Base-by-base conservation (phyloP, 2,888 invertebrate species). In the Ochropacha duplaris region DNA sequence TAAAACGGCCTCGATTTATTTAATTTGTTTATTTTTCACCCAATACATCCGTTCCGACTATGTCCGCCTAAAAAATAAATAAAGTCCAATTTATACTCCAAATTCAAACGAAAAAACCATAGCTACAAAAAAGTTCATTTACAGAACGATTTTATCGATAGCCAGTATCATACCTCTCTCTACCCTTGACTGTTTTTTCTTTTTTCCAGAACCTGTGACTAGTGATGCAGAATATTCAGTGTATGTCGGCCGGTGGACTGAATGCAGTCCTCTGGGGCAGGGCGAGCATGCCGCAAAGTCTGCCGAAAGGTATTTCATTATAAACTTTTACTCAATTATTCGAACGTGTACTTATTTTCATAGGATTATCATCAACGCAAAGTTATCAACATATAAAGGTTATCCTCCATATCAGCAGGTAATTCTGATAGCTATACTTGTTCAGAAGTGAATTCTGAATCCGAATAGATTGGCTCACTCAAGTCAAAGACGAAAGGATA, bases 171-270 rank as follows among this genome's bases (percentile, higher is more conserved):
- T 9, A 36, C n/a, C 44, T 44, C 44, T n/a, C n/a, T n/a, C n/a
- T n/a, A n/a, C n/a, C n/a, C n/a, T n/a, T 44, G n/a, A 19, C 12
- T 31, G 31, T 19, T 14, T 44, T 19, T 44, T 19, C 19, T 44
- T 44, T 19, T 44, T 83, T 82, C 8, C 84, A 90, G 90, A 81
- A 34, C 57, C 79, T 36, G 57, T 67, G 51, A 61, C 65, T 57
- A 76, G 63, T 28, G 78, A 80, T 39, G 68, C 77, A 0, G 83
- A 85, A 49, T 90, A 86, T 65, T 81, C 88, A 4, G 83, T 87
- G 66, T 84, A 83, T 73, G 89, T 91, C 24, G 88, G 87, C 28
- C 82, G 82, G 19, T 92, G 92, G 92, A 88, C 88, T 22, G 86
- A 86, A 52, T 92, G 92, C 69, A 75, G 72, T 9, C 80, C 81